Conservation (phyloP, 1,140 invertebrate species). For the Drosophila triauraria region DNA sequence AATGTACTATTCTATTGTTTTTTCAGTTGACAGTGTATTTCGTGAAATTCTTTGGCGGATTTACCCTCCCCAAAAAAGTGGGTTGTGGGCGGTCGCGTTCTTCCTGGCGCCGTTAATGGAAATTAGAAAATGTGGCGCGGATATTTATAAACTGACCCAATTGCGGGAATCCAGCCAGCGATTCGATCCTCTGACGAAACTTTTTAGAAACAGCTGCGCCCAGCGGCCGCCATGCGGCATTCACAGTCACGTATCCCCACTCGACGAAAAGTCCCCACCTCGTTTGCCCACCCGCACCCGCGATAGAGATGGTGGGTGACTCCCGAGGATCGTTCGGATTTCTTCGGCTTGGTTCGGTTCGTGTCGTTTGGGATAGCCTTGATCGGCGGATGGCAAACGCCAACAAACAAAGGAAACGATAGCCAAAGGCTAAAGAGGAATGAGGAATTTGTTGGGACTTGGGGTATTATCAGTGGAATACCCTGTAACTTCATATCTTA, state of each 20-base stretch:
- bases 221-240: conserved; percentile 21
- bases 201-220: conserved; percentile 53
- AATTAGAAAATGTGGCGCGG: conserved; percentile 57
- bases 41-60: background rate
- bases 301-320: background rate
- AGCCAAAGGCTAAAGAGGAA: conserved; percentile 18
- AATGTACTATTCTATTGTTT: too few species aligned
- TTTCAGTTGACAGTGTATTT: conserved; percentile 8
- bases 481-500: conserved; percentile 2
- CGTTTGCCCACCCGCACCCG: background rate
- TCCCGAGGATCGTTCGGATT: conserved; percentile 35
- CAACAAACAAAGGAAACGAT: conserved; percentile 40
- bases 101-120: conserved; percentile 62
- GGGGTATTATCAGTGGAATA: background rate
- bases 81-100: conserved; percentile 14
- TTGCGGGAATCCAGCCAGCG: conserved; percentile 52
- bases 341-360: background rate
- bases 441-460: background rate
- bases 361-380: conserved; percentile 6
- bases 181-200: conserved; percentile 73
- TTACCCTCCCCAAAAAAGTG: background rate
- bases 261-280: conserved; percentile 3
- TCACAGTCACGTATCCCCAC: conserved; percentile 30
- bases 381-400: conserved; percentile 16
- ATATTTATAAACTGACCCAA: conserved; percentile 78